Evolutionary conservation across 2,797 vertebrate genomes (phyloP).

Genomic region (Pangasius sanitwongsei): DNA sequence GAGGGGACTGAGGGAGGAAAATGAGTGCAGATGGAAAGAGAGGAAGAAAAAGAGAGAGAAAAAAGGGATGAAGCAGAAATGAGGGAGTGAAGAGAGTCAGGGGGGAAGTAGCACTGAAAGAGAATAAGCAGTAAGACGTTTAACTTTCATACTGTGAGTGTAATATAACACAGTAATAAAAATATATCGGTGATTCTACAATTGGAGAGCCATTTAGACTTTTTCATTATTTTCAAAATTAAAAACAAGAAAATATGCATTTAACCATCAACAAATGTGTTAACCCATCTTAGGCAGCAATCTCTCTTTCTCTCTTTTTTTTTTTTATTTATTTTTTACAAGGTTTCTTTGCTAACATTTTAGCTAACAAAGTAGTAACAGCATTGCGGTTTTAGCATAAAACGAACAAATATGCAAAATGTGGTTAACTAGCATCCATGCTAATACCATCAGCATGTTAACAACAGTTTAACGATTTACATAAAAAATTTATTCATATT

Average conservation of each 20-base stretch:
- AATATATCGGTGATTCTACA: not conserved
- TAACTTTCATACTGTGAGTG: not conserved
- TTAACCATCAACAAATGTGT: not conserved
- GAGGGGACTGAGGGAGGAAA: conserved; percentile 1
- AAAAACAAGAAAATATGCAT: not conserved
- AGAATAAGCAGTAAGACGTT: not conserved
- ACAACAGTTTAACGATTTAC: not conserved
- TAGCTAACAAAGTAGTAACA: not conserved
- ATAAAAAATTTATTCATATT: too few species aligned
- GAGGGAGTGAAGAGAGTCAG: not conserved
- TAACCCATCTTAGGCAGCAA: not conserved
- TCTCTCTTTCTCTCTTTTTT: not conserved
- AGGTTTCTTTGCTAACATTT: not conserved
- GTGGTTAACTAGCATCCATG: not conserved
- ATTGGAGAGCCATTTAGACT: too few species aligned
- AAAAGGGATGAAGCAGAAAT: not conserved
- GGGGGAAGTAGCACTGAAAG: not conserved
- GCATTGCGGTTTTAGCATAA: not conserved
- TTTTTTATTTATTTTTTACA: not conserved
- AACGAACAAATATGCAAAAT: not conserved
- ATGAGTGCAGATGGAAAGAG: conserved; percentile 17
- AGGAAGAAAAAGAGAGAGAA: not conserved
- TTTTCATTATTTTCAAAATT: not conserved
- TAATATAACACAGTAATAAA: not conserved
- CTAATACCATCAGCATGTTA: not conserved